Base-by-base conservation (phyloP, 2,888 invertebrate genomes). In the Hypolimnas misippus region DNA sequence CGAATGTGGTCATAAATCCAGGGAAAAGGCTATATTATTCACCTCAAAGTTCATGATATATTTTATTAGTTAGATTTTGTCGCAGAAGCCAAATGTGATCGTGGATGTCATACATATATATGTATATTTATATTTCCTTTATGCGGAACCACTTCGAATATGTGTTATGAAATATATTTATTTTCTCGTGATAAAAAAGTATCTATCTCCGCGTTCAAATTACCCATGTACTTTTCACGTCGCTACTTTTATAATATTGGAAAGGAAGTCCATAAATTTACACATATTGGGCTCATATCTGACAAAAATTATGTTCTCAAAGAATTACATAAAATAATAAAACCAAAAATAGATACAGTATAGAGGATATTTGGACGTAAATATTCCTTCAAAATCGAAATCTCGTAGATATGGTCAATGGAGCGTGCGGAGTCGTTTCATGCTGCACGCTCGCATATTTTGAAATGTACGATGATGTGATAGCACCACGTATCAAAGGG, bases 351-450 rank as follows among this genome's bases (percentile, higher is more conserved):
- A 10, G 5, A 12, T 21, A 5, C 46, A 5, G 12, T n/a, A 17
- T 3, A 19, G n/a, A 7, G 17, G 19, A 52, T 38, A 57, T 63
- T 49, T 42, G 50, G 5, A 42, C 50, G 21, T 53, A 58, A 54
- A 54, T 58, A 51, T 58, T 33, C 25, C 17, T 42, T 38, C 38
- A 33, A 53, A 63, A 63, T 63, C 63, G 58, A 58, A 58, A 42
- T 54, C 54, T 63, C 57, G 54, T 57, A 55, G 46, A 57, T n/a
- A n/a, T n/a, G 46, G 52, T 52, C 65, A 67, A 40, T 40, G 40
- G 14, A 40, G 54, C 33, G 63, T 58, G 54, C 57, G 35, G 25
- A 69, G 59, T 67, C 57, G 65, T 61, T 65, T 66, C 65, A 63
- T 65, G 57, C 67, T 65, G 59, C 62, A 61, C 53, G 63, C 57